Percentiles rank a stretch among this genome's conserved stretches.
Evolutionary conservation across 1,140 invertebrate genomes (phyloP).

Genomic region (Lethrus apterus): DNA sequence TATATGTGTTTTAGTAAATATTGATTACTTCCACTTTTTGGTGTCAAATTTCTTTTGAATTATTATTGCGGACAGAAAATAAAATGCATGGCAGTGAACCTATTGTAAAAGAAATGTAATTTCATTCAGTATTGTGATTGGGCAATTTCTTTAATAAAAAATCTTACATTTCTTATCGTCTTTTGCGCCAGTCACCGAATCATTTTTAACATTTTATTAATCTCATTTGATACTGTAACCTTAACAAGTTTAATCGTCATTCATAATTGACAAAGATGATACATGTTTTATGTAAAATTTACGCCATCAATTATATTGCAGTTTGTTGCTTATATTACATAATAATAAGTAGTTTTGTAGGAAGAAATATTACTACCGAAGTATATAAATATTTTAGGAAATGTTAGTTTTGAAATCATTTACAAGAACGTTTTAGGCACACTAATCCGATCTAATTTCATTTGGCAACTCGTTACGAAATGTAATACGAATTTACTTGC

Average conservation of each 20-base stretch:
- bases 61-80: constrained; percentile 5
- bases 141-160: not conserved
- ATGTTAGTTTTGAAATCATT: constrained; percentile 1
- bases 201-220: constrained; percentile 12
- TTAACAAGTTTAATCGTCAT: constrained; percentile 6
- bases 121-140: not conserved
- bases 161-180: constrained; percentile 2
- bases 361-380: constrained; percentile 3
- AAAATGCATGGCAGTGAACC: constrained; percentile 5
- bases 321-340: constrained; percentile 12
- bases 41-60: constrained; percentile 3
- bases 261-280: constrained; percentile 2
- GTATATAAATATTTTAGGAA: not conserved
- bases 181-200: not conserved
- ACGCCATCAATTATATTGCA: constrained; percentile 11
- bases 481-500: constrained; percentile 7
- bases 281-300: constrained; percentile 9
- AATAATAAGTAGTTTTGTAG: constrained; percentile 7
- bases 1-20: constrained; percentile 6
- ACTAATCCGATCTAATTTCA: not conserved
- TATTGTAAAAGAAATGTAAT: not conserved
- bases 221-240: constrained; percentile 10
- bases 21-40: constrained; percentile 7
- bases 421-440: constrained; percentile 2
- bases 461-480: constrained; percentile 1